phyloP scores from a whole-genome alignment of 2,113 vertebrate genomes.

The Atlantisia rogersi region DNA sequence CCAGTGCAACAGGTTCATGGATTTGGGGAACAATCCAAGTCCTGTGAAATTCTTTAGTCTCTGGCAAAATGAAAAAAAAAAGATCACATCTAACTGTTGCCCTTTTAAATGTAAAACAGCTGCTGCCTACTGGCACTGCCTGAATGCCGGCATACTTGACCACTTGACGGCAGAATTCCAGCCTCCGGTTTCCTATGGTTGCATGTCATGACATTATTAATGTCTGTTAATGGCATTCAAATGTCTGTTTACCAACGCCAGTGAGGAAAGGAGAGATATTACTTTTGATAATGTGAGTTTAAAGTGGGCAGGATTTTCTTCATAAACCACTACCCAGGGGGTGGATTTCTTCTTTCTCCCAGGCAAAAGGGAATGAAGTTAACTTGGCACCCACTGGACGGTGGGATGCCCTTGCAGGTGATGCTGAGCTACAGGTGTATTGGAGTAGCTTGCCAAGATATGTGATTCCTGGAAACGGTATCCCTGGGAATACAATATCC shows the following conservation, averaged over 20 bases:
- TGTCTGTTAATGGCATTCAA: background rate
- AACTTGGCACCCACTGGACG: background rate
- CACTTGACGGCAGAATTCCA: conserved; percentile 51
- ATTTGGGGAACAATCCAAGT: background rate
- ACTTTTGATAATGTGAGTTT: background rate
- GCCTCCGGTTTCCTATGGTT: conserved; percentile 1
- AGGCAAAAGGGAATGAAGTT: background rate
- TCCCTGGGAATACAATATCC: background rate
- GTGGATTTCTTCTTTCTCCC: background rate
- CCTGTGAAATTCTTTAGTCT: conserved; percentile 16
- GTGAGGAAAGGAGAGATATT: background rate
- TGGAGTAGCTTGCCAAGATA: background rate
- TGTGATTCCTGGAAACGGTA: background rate
- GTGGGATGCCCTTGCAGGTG: background rate
- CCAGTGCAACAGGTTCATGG: conserved; percentile 38
- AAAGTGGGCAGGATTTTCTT: background rate
- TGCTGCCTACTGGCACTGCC: conserved; percentile 15
- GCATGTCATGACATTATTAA: conserved; percentile 6
- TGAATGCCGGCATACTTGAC: background rate
- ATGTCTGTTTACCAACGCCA: background rate
- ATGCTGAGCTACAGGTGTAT: background rate
- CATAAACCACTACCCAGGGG: fast-evolving
- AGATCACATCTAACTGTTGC: conserved; percentile 16
- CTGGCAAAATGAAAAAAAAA: conserved; percentile 2
- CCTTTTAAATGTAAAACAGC: conserved; percentile 37